Conservation (phyloP, 2,113 vertebrate genomes). For the Ailuropoda melanoleuca region DNA sequence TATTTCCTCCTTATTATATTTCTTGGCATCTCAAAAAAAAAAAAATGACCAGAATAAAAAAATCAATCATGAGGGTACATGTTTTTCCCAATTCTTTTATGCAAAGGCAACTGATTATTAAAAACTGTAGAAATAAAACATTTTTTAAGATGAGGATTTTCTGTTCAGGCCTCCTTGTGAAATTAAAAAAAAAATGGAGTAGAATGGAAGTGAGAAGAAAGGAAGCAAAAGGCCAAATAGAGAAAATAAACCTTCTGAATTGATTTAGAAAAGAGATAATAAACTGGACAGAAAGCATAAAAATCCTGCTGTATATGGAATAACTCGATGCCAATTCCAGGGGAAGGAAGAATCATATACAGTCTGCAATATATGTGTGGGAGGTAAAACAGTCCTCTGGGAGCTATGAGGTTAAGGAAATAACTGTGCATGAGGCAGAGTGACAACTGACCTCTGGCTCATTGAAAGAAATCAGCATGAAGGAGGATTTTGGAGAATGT, state of each 20-base stretch:
- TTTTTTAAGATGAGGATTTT: not conserved
- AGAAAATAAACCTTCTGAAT: slow-evolving; percentile 19
- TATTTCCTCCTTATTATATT: not conserved
- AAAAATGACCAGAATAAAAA: not conserved
- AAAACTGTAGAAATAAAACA: not conserved
- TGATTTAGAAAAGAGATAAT: slow-evolving; percentile 45
- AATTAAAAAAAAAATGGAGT: not conserved
- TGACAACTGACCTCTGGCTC: slow-evolving; percentile 45
- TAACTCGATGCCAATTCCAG: not conserved
- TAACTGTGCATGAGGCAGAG: not conserved
- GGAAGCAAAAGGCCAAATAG: not conserved
- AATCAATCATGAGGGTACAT: not conserved
- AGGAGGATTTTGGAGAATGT: not conserved
- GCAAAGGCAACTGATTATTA: not conserved
- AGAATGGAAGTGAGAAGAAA: slow-evolving; percentile 2
- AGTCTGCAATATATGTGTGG: not conserved
- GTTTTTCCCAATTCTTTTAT: slow-evolving; percentile 3
- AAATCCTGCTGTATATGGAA: not conserved
- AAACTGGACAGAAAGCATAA: not conserved
- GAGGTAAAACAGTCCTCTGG: not conserved
- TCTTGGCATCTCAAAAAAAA: not conserved
- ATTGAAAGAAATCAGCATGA: slow-evolving; percentile 58
- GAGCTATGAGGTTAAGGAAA: slow-evolving; percentile 52
- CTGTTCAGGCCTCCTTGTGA: not conserved
- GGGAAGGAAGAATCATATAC: not conserved